Evolutionary conservation across 1,140 invertebrate species (phyloP).

Genomic region (Eupeodes corollae): DNA sequence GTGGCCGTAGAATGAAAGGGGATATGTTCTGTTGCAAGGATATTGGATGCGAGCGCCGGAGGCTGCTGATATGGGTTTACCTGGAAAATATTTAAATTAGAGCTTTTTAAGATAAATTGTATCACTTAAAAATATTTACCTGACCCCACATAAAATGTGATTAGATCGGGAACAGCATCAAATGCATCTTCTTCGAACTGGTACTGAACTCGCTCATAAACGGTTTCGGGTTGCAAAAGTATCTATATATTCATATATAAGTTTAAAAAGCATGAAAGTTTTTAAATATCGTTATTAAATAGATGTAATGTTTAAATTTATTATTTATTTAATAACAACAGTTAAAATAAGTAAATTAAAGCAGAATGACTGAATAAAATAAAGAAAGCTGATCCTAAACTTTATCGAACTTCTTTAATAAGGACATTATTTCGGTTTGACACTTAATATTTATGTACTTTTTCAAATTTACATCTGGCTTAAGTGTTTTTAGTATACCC

Average conservation of each 20-base stretch:
- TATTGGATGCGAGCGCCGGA: conserved; percentile 76
- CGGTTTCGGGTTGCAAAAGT: conserved; percentile 74
- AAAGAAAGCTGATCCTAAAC: too few relatives aligned
- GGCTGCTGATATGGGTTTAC: conserved; percentile 67
- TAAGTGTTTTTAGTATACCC: too few relatives aligned
- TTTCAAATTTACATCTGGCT: too few relatives aligned
- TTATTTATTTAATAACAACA: background rate
- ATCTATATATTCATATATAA: conserved; percentile 45
- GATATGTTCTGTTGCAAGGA: conserved; percentile 60
- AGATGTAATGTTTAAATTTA: background rate
- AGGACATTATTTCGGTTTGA: too few relatives aligned
- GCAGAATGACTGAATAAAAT: too few relatives aligned
- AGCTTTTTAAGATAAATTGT: background rate
- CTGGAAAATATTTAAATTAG: conserved; percentile 1
- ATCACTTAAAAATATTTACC: conserved; percentile 42
- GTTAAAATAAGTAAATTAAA: too few relatives aligned
- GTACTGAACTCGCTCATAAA: conserved; percentile 82
- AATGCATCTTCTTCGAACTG: conserved; percentile 91
- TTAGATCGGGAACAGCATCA: conserved; percentile 83
- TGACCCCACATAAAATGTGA: conserved; percentile 89
- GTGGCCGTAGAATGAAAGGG: conserved; percentile 41
- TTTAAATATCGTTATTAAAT: background rate
- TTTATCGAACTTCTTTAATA: too few relatives aligned
- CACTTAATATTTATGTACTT: too few relatives aligned
- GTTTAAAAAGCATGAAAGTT: background rate